Conservation (phyloP, 2,888 invertebrate species). For the Protodeltote pygarga region DNA sequence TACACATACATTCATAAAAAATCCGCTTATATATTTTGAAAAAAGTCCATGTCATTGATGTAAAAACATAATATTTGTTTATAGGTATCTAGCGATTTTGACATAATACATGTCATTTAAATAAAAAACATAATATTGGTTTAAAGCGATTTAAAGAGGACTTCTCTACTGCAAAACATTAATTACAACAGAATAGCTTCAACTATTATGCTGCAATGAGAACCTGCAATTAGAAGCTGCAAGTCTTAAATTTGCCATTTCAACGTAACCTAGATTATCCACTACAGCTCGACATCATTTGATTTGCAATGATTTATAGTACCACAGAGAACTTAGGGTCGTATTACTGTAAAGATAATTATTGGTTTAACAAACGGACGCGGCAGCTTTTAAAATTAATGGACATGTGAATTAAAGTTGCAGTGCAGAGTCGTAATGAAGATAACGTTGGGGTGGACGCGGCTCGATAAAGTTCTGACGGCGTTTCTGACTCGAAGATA, state of each 20-base stretch:
- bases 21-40: too few species aligned
- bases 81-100: too few species aligned
- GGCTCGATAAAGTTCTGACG: slow-evolving; percentile 79
- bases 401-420: slow-evolving; percentile 81
- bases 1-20: too few species aligned
- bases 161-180: slow-evolving; percentile 14
- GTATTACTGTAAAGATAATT: slow-evolving; percentile 75
- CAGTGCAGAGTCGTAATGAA: slow-evolving; percentile 78
- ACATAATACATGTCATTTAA: neutral
- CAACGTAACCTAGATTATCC: slow-evolving; percentile 57
- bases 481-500: slow-evolving; percentile 75
- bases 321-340: slow-evolving; percentile 62
- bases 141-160: slow-evolving; percentile 15
- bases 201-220: slow-evolving; percentile 43
- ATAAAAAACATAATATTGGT: neutral
- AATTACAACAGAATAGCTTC: slow-evolving; percentile 38
- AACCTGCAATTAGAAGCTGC: slow-evolving; percentile 61
- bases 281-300: slow-evolving; percentile 64
- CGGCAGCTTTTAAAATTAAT: slow-evolving; percentile 82
- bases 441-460: slow-evolving; percentile 78
- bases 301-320: slow-evolving; percentile 78
- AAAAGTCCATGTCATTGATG: too few species aligned
- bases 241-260: slow-evolving; percentile 65
- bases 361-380: slow-evolving; percentile 75
- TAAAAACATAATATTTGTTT: too few species aligned